These are phyloP conservation scores for Ischnura elegans DNA, from an alignment of 2,888 invertebrate species.

Conservation along the genomic window DNA sequence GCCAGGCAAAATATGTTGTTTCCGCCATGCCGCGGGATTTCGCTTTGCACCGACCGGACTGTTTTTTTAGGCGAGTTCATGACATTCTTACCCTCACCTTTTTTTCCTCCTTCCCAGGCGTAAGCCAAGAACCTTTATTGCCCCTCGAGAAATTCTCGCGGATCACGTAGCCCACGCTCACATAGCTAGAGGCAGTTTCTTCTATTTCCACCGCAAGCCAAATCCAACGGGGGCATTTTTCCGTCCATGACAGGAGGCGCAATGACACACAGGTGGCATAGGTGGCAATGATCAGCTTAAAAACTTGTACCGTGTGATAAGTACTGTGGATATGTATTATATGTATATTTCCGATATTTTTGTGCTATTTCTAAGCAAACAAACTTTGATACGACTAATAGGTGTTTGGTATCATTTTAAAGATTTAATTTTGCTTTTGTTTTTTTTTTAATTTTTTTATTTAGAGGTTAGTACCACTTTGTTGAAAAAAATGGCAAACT, in stretches of 20 bases:
- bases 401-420: too few relatives aligned
- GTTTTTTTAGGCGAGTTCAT: not conserved
- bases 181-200: not conserved
- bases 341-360: too few relatives aligned
- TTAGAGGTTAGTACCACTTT: too few relatives aligned
- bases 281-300: too few relatives aligned
- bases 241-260: not conserved
- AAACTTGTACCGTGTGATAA: too few relatives aligned
- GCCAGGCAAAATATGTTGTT: constrained; percentile 19
- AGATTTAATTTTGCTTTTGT: too few relatives aligned
- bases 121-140: not conserved
- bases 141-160: not conserved
- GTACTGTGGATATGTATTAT: too few relatives aligned
- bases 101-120: not conserved
- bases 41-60: not conserved
- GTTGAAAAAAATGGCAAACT: too few relatives aligned
- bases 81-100: not conserved
- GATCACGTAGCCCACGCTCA: not conserved
- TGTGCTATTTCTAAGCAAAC: too few relatives aligned
- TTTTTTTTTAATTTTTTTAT: too few relatives aligned
- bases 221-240: not conserved
- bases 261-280: too few relatives aligned
- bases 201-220: not conserved
- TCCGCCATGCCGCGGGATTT: not conserved
- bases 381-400: too few relatives aligned